Percentiles rank a stretch among this genome's conserved stretches.
Evolutionary conservation across 1,140 invertebrate genomes (phyloP).

Genomic region (Drosophila grimshawi): DNA sequence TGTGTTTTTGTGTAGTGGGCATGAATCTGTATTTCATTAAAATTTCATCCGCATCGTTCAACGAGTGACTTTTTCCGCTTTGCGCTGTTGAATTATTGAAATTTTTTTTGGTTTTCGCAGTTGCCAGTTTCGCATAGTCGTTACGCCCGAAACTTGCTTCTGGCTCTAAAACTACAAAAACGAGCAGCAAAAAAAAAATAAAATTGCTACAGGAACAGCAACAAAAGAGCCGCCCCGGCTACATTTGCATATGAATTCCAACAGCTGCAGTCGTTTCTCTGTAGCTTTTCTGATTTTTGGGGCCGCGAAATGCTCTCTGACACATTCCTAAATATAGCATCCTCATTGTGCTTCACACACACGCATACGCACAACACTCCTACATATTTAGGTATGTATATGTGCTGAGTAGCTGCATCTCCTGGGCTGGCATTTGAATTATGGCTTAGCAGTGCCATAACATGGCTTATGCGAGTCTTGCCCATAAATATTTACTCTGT

Average conservation of each 20-base stretch:
- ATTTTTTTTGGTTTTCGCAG: slow-evolving; percentile 69
- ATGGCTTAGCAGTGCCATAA: slow-evolving; percentile 75
- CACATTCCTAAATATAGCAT: slow-evolving; percentile 19
- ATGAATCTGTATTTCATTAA: slow-evolving; percentile 83
- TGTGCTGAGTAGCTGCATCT: slow-evolving; percentile 21
- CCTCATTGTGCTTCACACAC: neutral
- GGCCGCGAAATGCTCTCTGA: slow-evolving; percentile 40
- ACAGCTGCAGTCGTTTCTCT: slow-evolving; percentile 55
- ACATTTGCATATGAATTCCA: slow-evolving; percentile 80
- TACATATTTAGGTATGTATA: neutral
- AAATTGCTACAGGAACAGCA: slow-evolving; percentile 14
- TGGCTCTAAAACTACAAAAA: slow-evolving; percentile 17
- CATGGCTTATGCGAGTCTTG: slow-evolving; percentile 66
- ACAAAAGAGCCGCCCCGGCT: slow-evolving; percentile 15
- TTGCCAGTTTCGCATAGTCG: slow-evolving; percentile 64
- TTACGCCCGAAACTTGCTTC: slow-evolving; percentile 43
- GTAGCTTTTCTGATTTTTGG: slow-evolving; percentile 56
- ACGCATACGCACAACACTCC: neutral
- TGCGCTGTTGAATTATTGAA: slow-evolving; percentile 83
- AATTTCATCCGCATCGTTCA: slow-evolving; percentile 83
- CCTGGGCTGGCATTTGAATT: slow-evolving; percentile 71
- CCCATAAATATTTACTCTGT: slow-evolving; percentile 79
- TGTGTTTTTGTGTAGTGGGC: slow-evolving; percentile 10
- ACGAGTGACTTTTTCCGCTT: slow-evolving; percentile 83
- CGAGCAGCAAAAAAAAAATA: neutral